phyloP scores from a whole-genome alignment of 2,113 vertebrate genomes.

The Herpetotheres cachinnans region DNA sequence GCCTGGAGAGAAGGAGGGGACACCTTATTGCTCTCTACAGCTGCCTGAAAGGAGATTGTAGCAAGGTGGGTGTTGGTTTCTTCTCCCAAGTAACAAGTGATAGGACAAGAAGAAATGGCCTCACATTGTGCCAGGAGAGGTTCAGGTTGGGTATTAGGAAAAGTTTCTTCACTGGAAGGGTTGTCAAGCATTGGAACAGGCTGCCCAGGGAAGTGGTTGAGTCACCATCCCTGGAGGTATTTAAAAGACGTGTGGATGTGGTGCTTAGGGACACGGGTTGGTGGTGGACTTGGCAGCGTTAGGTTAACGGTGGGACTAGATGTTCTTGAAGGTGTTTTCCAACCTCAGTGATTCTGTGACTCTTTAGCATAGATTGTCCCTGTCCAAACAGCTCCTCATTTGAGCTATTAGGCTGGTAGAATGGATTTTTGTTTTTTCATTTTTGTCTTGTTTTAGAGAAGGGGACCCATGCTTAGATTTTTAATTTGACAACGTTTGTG shows the following conservation, averaged over 20 bases:
- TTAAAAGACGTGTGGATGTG: neutral
- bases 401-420: neutral
- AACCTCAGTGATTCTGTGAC: fast-evolving
- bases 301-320: neutral
- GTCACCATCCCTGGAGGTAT: neutral
- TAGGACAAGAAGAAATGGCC: neutral
- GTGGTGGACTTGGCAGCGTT: neutral
- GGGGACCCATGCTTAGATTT: neutral
- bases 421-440: neutral
- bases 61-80: neutral
- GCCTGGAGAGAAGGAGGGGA: neutral
- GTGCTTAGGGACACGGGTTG: neutral
- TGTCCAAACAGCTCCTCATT: neutral
- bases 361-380: neutral
- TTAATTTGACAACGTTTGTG: neutral
- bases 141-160: neutral
- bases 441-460: neutral
- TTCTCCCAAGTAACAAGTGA: neutral
- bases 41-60: neutral
- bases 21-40: too few relatives aligned
- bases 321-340: neutral
- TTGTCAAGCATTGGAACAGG: neutral
- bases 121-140: neutral
- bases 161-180: neutral
- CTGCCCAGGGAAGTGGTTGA: neutral